Percentiles rank a stretch among this genome's conserved stretches.
Evolutionary conservation across 1,140 invertebrate species (phyloP).

Genomic region (Piezodorus guildinii): DNA sequence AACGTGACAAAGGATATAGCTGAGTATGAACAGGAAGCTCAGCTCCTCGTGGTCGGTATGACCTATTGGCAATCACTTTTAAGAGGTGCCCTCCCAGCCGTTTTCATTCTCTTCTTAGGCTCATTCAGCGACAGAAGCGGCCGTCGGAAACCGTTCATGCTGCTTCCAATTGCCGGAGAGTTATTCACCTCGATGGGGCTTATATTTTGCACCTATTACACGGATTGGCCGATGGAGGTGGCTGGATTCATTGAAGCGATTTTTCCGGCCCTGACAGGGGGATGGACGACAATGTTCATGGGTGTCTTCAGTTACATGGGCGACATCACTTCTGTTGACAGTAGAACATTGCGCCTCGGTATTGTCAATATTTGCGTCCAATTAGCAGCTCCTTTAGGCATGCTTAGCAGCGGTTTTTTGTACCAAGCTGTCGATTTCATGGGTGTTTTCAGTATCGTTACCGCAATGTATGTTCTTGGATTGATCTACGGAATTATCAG

Average conservation of each 20-base stretch:
- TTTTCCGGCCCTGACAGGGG: constrained; percentile 59
- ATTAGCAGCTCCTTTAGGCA: constrained; percentile 55
- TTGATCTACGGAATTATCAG: constrained; percentile 55
- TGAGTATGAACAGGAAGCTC: constrained; percentile 52
- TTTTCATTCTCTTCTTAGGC: constrained; percentile 65
- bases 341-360: constrained; percentile 67
- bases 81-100: constrained; percentile 58
- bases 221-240: constrained; percentile 52
- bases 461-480: constrained; percentile 56
- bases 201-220: constrained; percentile 62
- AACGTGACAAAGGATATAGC: constrained; percentile 42
- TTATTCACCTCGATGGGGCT: constrained; percentile 62
- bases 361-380: constrained; percentile 73
- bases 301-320: constrained; percentile 80
- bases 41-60: constrained; percentile 62
- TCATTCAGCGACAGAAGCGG: constrained; percentile 39
- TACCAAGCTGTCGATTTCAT: constrained; percentile 62
- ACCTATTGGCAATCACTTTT: constrained; percentile 68
- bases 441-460: constrained; percentile 62
- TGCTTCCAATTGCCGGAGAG: constrained; percentile 69
- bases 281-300: constrained; percentile 81
- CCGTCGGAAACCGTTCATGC: constrained; percentile 70
- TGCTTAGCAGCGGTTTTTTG: constrained; percentile 27
- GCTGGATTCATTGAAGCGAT: constrained; percentile 60
- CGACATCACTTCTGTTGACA: constrained; percentile 68